Conservation (phyloP, 2,113 vertebrate species). For the Numida meleagris region DNA sequence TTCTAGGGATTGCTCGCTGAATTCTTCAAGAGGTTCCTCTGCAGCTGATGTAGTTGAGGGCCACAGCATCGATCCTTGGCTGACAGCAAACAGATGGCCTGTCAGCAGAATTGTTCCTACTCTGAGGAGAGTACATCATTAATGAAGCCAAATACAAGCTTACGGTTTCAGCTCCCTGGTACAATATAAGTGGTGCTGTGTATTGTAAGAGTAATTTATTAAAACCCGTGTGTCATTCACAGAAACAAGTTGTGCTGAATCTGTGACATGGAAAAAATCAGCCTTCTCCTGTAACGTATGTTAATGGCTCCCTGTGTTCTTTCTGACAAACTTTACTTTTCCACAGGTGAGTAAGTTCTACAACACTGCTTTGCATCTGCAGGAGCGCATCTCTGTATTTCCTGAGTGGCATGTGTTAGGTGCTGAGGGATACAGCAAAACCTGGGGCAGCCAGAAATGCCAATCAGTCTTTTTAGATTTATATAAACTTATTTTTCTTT, state of each 20-base stretch:
- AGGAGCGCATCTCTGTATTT: not conserved
- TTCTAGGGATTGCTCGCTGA: slow-evolving; percentile 34
- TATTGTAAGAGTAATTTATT: slow-evolving; percentile 25
- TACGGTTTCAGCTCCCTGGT: slow-evolving; percentile 1
- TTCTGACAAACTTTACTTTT: not conserved
- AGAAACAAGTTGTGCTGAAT: not conserved
- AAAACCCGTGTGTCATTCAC: slow-evolving; percentile 23
- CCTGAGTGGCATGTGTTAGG: not conserved
- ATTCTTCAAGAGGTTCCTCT: slow-evolving; percentile 45
- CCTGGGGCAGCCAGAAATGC: not conserved
- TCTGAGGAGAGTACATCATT: slow-evolving; percentile 52
- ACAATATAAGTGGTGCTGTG: slow-evolving; percentile 20
- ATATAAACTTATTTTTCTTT: not conserved
- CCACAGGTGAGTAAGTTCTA: not conserved
- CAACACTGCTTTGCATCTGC: not conserved
- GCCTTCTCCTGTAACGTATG: not conserved
- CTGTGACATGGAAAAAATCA: slow-evolving; percentile 7
- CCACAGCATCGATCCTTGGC: slow-evolving; percentile 28
- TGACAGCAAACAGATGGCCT: slow-evolving; percentile 73
- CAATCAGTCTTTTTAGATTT: not conserved
- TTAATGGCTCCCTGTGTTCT: not conserved
- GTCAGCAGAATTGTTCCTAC: slow-evolving; percentile 52
- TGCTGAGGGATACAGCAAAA: not conserved
- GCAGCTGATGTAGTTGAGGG: slow-evolving; percentile 18
- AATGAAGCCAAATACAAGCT: slow-evolving; percentile 11